These are phyloP conservation scores for Salminus brasiliensis DNA, from an alignment of 2,113 vertebrate genomes.

Conservation along the genomic window DNA sequence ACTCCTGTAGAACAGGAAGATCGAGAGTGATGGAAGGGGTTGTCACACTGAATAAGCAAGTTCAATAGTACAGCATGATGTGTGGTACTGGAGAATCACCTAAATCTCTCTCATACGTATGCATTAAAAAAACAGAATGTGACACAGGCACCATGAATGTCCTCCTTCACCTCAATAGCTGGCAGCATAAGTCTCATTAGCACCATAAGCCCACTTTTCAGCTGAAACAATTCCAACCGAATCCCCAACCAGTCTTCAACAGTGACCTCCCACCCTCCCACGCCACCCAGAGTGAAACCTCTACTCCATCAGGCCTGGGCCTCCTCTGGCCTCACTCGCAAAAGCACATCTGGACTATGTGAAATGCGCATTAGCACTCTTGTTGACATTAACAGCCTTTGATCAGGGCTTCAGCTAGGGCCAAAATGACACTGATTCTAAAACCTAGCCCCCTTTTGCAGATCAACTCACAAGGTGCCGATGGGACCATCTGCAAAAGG, in stretches of 20 bases:
- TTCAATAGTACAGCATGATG: not conserved
- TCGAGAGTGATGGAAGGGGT: conserved; percentile 1
- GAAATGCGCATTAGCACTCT: conserved; percentile 34
- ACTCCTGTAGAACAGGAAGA: conserved; percentile 82
- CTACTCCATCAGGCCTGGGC: conserved; percentile 9
- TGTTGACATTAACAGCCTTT: conserved; percentile 27
- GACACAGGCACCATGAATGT: not conserved
- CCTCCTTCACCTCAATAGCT: not conserved
- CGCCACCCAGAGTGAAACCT: conserved; percentile 38
- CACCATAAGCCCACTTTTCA: not conserved
- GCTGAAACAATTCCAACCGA: not conserved
- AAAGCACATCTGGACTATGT: conserved; percentile 44
- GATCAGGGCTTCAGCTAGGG: conserved; percentile 12
- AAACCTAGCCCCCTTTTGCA: not conserved
- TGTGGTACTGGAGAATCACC: too few species aligned
- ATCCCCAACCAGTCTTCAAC: conserved; percentile 12
- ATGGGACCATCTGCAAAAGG: not conserved
- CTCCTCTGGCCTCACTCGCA: conserved; percentile 29
- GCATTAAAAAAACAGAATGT: not conserved
- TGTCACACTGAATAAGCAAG: not conserved
- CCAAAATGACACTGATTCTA: conserved; percentile 12
- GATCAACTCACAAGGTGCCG: not conserved
- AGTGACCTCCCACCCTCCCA: conserved; percentile 7
- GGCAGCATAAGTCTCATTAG: conserved; percentile 24
- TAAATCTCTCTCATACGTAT: too few species aligned